These are phyloP conservation scores for Ophioninae sp. DNA, from an alignment of 2,888 invertebrate genomes.

Conservation along the genomic window DNA sequence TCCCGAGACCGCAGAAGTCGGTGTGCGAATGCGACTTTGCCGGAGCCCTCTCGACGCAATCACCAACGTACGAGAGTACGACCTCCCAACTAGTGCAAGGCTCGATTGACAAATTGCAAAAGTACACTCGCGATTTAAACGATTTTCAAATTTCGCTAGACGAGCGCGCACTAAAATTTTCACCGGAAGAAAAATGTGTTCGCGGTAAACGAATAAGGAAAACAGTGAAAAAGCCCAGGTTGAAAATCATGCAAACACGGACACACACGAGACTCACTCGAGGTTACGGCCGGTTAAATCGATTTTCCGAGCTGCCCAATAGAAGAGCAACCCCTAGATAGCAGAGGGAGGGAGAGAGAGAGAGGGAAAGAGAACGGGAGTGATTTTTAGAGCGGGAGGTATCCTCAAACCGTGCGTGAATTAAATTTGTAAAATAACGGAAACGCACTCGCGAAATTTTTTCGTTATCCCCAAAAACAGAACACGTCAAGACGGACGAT, in stretches of 20 bases:
- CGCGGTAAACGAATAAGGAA: not conserved
- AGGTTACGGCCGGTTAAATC: conserved; percentile 62
- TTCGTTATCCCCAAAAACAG: not conserved
- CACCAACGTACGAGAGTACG: not conserved
- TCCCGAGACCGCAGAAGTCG: not conserved
- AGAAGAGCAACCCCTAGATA: conserved; percentile 45
- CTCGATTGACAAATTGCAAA: not conserved
- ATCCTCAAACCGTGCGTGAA: not conserved
- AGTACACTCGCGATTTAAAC: not conserved
- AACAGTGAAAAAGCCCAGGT: conserved; percentile 30
- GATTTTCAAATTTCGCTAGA: not conserved
- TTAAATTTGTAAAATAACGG: not conserved
- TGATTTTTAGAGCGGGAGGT: conserved; percentile 1
- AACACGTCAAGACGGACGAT: not conserved
- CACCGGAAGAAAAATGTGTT: not conserved
- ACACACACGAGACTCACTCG: conserved; percentile 34
- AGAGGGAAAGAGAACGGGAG: not conserved
- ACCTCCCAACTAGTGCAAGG: not conserved
- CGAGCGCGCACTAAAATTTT: not conserved
- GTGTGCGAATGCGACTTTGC: not conserved
- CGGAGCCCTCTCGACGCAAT: not conserved
- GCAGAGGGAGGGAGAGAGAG: conserved; percentile 28
- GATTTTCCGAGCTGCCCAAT: conserved; percentile 57
- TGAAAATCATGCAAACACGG: conserved; percentile 39
- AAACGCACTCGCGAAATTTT: not conserved